Percentiles rank a stretch among this genome's conserved stretches.
Conservation (phyloP, 2,888 invertebrate genomes). For the Podabrus alpinus region DNA sequence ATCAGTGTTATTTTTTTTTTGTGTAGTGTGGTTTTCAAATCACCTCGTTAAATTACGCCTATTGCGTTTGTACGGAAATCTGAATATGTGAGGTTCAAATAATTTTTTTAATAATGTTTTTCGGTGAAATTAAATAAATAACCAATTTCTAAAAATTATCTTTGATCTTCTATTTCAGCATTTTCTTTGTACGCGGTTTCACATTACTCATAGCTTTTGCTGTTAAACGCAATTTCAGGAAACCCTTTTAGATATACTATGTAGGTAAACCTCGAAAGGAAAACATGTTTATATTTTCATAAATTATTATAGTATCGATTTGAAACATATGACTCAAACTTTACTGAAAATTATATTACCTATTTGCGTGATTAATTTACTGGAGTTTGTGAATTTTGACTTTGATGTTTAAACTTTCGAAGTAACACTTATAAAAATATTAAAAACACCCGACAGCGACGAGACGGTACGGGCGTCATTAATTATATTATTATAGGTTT, state of each 20-base stretch:
- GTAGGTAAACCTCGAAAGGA: not conserved
- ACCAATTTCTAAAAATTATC: not conserved
- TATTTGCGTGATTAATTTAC: not conserved
- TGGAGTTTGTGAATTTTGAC: not conserved
- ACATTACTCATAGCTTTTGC: not conserved
- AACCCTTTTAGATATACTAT: not conserved
- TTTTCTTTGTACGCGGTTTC: not conserved
- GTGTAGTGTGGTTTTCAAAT: too few relatives aligned
- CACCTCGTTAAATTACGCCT: too few relatives aligned
- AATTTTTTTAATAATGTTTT: too few relatives aligned
- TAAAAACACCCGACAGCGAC: too few relatives aligned
- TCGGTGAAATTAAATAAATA: too few relatives aligned
- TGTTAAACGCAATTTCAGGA: not conserved
- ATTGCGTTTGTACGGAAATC: too few relatives aligned
- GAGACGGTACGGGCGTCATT: too few relatives aligned
- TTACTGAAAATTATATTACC: not conserved
- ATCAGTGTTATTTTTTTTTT: too few relatives aligned
- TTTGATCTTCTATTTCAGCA: not conserved
- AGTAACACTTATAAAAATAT: not conserved
- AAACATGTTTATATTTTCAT: not conserved
- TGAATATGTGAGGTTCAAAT: too few relatives aligned
- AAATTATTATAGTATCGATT: not conserved
- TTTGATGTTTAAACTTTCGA: not conserved
- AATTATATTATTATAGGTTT: too few relatives aligned
- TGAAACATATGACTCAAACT: not conserved